Conservation (phyloP, 2,113 vertebrate genomes). For the Tricholaema leucomelas region DNA sequence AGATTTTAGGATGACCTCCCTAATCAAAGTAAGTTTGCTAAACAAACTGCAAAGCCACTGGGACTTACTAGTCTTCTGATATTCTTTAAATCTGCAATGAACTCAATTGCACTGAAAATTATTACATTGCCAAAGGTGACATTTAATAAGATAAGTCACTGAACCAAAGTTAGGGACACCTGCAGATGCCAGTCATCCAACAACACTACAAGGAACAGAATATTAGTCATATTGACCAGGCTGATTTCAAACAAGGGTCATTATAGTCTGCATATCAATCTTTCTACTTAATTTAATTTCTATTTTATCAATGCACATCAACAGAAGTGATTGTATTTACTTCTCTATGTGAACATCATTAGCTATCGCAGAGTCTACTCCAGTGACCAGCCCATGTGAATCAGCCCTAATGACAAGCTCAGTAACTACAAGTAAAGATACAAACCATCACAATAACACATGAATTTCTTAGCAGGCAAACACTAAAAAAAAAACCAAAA, state of each 20-base stretch:
- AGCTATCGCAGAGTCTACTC: not conserved
- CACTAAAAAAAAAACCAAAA: not conserved
- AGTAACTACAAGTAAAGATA: not conserved
- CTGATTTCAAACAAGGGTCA: not conserved
- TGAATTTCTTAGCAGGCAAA: not conserved
- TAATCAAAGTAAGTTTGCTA: not conserved
- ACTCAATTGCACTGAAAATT: not conserved
- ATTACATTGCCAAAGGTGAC: not conserved
- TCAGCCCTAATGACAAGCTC: not conserved
- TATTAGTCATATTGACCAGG: not conserved
- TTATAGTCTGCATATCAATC: not conserved
- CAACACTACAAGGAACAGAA: not conserved
- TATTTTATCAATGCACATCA: not conserved
- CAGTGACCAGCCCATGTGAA: not conserved
- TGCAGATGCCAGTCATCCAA: not conserved
- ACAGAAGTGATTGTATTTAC: not conserved
- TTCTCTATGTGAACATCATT: not conserved
- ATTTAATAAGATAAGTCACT: not conserved
- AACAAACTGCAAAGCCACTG: not conserved
- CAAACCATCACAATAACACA: not conserved
- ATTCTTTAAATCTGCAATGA: not conserved
- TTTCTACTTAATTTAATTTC: not conserved
- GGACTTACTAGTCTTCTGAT: not conserved
- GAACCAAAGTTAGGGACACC: not conserved
- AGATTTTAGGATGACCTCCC: not conserved